phyloP scores from a whole-genome alignment of 1,140 invertebrate genomes.

The Drosophila ogumai region DNA sequence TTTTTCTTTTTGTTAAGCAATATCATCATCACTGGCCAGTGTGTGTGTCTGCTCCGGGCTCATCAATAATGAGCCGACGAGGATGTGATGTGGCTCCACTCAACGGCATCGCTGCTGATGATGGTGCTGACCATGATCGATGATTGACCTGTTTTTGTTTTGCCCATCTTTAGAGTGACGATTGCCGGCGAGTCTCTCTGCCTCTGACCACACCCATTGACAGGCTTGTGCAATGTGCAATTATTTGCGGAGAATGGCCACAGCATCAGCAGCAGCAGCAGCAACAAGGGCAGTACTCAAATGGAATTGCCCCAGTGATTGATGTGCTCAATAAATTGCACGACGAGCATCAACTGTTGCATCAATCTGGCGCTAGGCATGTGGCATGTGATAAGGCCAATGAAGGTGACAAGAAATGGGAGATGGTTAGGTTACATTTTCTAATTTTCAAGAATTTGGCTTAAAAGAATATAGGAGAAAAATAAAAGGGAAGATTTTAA shows the following conservation, averaged over 20 bases:
- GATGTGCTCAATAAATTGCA: slow-evolving; percentile 81
- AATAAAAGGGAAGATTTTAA: not conserved
- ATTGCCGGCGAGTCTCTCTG: slow-evolving; percentile 58
- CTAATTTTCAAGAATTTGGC: slow-evolving; percentile 6
- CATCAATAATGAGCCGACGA: slow-evolving; percentile 71
- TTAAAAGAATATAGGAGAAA: slow-evolving; percentile 19
- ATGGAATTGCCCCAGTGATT: slow-evolving; percentile 75
- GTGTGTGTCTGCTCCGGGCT: slow-evolving; percentile 30
- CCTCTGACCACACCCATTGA: slow-evolving; percentile 77
- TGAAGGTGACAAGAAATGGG: slow-evolving; percentile 55
- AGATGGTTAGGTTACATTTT: slow-evolving; percentile 12
- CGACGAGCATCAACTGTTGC: slow-evolving; percentile 51
- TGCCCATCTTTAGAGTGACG: slow-evolving; percentile 73
- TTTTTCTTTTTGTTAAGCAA: not conserved
- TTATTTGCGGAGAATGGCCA: slow-evolving; percentile 75
- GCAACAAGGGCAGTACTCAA: slow-evolving; percentile 46
- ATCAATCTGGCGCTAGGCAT: slow-evolving; percentile 32
- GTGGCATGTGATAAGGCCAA: slow-evolving; percentile 51
- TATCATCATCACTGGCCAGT: slow-evolving; percentile 24
- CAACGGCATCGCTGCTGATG: slow-evolving; percentile 46
- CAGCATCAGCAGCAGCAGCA: slow-evolving; percentile 50
- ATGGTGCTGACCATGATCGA: slow-evolving; percentile 82
- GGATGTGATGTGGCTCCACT: slow-evolving; percentile 49
- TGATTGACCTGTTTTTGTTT: slow-evolving; percentile 81
- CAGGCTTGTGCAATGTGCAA: slow-evolving; percentile 71